These are phyloP conservation scores for Drosophila yooni DNA, from an alignment of 2,888 invertebrate species.

Conservation along the genomic window DNA sequence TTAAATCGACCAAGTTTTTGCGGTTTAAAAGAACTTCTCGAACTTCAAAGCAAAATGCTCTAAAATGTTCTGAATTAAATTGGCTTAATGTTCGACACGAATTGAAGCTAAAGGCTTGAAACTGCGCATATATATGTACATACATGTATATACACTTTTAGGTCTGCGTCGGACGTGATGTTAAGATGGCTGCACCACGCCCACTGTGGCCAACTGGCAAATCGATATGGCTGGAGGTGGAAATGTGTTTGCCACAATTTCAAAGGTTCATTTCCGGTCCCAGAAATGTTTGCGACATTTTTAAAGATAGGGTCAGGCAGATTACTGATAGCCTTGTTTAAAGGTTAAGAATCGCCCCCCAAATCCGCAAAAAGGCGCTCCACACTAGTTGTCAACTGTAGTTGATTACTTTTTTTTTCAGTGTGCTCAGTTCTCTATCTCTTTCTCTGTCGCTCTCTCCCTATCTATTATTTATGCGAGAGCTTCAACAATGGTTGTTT, in stretches of 20 bases:
- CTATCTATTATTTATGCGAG: conserved; percentile 31
- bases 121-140: neutral
- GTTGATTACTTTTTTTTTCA: neutral
- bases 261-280: conserved; percentile 1
- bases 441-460: neutral
- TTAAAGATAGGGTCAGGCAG: neutral
- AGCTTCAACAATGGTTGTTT: conserved; percentile 26
- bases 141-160: neutral
- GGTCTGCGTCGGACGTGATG: neutral
- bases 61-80: neutral
- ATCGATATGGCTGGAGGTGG: conserved; percentile 1
- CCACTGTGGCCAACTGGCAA: neutral
- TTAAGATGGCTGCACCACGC: neutral
- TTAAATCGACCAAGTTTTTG: neutral
- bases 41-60: neutral
- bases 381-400: neutral
- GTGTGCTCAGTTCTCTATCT: neutral
- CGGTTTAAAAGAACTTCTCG: neutral
- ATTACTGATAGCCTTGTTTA: neutral
- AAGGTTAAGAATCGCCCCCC: neutral
- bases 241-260: conserved; percentile 3
- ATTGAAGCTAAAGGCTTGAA: neutral
- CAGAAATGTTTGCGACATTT: neutral
- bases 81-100: neutral
- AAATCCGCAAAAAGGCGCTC: neutral